phyloP scores from a whole-genome alignment of 2,797 vertebrate species.

The Trematomus bernacchii region DNA sequence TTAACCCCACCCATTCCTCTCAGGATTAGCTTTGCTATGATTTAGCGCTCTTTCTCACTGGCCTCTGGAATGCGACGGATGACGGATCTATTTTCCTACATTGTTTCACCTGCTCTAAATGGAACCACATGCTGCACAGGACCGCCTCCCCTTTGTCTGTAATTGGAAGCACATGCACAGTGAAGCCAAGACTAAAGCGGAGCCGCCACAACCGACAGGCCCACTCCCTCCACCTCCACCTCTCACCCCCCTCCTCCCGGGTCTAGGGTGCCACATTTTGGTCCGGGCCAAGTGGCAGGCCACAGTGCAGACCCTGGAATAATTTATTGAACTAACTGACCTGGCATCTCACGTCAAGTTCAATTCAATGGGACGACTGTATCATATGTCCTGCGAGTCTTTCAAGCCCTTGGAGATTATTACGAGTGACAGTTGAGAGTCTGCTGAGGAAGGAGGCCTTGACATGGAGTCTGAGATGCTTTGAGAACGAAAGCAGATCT shows the following conservation, averaged over 20 bases:
- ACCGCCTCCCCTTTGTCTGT: slow-evolving; percentile 80
- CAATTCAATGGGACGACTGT: slow-evolving; percentile 68
- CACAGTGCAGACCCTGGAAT: slow-evolving; percentile 33
- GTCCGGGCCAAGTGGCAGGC: slow-evolving; percentile 58
- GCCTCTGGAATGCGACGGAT: slow-evolving; percentile 85
- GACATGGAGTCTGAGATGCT: slow-evolving; percentile 67
- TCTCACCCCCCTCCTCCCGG: background rate
- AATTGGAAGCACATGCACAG: slow-evolving; percentile 86
- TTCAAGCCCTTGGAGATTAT: slow-evolving; percentile 52
- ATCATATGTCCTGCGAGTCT: slow-evolving; percentile 58
- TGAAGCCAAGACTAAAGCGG: slow-evolving; percentile 61
- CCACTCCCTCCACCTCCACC: background rate
- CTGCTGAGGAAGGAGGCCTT: slow-evolving; percentile 67
- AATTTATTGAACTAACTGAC: slow-evolving; percentile 60
- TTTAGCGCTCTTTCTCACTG: slow-evolving; percentile 82
- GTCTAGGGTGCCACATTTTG: slow-evolving; percentile 66
- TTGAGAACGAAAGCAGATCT: slow-evolving; percentile 58
- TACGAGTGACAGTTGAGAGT: slow-evolving; percentile 62
- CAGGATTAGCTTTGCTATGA: slow-evolving; percentile 81
- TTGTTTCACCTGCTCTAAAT: slow-evolving; percentile 91
- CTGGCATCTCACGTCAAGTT: slow-evolving; percentile 67
- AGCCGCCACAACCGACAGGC: slow-evolving; percentile 52
- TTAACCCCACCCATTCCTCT: slow-evolving; percentile 63
- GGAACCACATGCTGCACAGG: slow-evolving; percentile 85
- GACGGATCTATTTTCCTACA: slow-evolving; percentile 89